Conservation (phyloP, 2,113 vertebrate genomes). For the Clarias batrachus region DNA sequence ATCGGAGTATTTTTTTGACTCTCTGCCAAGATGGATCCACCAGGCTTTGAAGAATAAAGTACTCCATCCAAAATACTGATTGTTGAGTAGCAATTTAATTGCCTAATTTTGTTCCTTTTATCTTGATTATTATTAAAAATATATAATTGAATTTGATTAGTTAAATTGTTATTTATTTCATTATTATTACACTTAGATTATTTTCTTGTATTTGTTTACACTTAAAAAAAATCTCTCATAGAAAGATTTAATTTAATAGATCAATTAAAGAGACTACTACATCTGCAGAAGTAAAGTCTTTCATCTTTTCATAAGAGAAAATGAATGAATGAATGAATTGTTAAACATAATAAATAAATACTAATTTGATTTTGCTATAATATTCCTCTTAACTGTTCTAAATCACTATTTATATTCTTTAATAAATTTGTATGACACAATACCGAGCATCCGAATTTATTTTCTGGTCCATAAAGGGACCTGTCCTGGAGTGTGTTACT, state of each 20-base stretch:
- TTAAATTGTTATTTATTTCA: too few relatives aligned
- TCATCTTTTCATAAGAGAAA: not conserved
- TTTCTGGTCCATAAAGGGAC: not conserved
- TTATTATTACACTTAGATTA: too few relatives aligned
- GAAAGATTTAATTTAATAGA: not conserved
- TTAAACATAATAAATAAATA: not conserved
- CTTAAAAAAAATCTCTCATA: not conserved
- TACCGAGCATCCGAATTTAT: not conserved
- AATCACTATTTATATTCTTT: not conserved
- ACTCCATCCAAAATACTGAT: too few relatives aligned
- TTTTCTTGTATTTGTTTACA: too few relatives aligned
- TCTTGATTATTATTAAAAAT: too few relatives aligned
- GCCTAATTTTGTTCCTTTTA: too few relatives aligned
- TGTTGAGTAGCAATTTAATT: too few relatives aligned
- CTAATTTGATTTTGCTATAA: not conserved
- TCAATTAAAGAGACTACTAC: not conserved
- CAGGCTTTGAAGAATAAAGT: too few relatives aligned
- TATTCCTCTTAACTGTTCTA: not conserved
- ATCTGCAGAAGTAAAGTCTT: not conserved
- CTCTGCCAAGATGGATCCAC: too few relatives aligned
- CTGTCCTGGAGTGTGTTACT: not conserved
- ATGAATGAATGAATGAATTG: not conserved
- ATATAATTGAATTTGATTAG: too few relatives aligned
- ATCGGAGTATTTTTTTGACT: too few relatives aligned
- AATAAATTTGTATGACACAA: not conserved